Evolutionary conservation across 2,113 vertebrate genomes (phyloP), one percentile per base, ranked within the genome.

Genomic region (Atrichornis clamosus): DNA sequence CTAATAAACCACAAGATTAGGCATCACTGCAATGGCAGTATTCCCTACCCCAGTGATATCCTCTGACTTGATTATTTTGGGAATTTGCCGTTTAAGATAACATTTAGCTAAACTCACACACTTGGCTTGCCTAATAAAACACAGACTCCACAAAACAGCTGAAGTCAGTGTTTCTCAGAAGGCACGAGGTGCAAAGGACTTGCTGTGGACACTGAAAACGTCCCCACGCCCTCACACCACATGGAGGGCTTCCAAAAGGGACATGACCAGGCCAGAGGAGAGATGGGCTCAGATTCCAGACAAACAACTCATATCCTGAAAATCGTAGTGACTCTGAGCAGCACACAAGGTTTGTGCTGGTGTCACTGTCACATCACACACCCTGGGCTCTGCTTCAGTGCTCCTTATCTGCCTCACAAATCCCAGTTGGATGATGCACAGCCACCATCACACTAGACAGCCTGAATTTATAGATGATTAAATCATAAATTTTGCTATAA

Each of bases 71-170:
- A 86, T 88, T 74, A 46, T 26, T 90, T 84, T 42, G 92, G 79
- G 90, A 88, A 90, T 83, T 46, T 86, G 75, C 75, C 8, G 21
- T 85, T 78, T 68, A 91, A 81, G 79, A 78, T 18, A 81, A 85
- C 82, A 68, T 75, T 84, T 44, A 74, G 52, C 47, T 75, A 73
- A 90, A 75, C 88, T 90, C 56, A 63, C 27, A 91, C 18, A 41
- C 63, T 52, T 59, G 59, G 64, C 63, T 16, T 50, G 55, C 62
- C 76, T 56, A 84, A 47, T 23, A 74, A 69, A 88, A 58, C 39
- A 55, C 0, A 11, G 64, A 13, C 62, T 63, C 37, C 7, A 65
- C n/a, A 39, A 39, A 91, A 72, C 11, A 65, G 69, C 74, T 68
- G 39, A 59, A 84, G 67, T 0, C 47, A 58, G 62, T 13, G 13